phyloP scores from a whole-genome alignment of 2,888 invertebrate genomes.

The Onchidella celtica region DNA sequence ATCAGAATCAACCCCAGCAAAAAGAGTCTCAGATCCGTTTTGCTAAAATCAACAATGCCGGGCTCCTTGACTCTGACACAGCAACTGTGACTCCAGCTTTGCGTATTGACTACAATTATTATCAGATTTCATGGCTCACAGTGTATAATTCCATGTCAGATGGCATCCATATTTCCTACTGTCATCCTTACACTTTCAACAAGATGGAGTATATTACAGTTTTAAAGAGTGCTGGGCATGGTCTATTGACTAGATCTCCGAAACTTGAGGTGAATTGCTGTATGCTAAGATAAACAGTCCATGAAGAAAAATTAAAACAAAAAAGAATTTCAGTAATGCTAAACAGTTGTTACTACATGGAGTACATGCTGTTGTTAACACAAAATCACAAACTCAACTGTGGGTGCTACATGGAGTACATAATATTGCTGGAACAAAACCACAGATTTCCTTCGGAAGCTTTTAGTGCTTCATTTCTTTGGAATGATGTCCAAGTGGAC shows the following conservation, averaged over 20 bases:
- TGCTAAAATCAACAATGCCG: constrained; percentile 83
- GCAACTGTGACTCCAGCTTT: constrained; percentile 82
- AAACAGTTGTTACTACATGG: no score
- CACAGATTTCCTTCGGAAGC: no score
- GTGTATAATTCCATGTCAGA: constrained; percentile 93
- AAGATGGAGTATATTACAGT: constrained; percentile 85
- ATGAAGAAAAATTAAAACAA: not conserved
- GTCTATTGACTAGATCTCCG: constrained; percentile 93
- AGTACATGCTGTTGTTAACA: no score
- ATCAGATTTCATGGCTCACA: constrained; percentile 81
- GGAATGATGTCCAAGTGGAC: no score
- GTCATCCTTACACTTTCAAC: constrained; percentile 90
- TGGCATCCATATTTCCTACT: constrained; percentile 95
- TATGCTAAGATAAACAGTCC: not conserved
- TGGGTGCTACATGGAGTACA: no score
- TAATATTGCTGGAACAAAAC: no score
- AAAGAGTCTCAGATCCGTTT: constrained; percentile 67
- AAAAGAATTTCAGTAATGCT: no score
- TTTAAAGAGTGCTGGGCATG: constrained; percentile 83
- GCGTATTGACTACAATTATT: constrained; percentile 84
- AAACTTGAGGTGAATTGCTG: constrained; percentile 73
- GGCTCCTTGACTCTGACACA: constrained; percentile 94
- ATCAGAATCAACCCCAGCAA: constrained; percentile 39
- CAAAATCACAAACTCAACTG: no score
- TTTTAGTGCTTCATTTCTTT: no score